phyloP scores from a whole-genome alignment of 1,140 invertebrate genomes.

The Oryctes rhinoceros region DNA sequence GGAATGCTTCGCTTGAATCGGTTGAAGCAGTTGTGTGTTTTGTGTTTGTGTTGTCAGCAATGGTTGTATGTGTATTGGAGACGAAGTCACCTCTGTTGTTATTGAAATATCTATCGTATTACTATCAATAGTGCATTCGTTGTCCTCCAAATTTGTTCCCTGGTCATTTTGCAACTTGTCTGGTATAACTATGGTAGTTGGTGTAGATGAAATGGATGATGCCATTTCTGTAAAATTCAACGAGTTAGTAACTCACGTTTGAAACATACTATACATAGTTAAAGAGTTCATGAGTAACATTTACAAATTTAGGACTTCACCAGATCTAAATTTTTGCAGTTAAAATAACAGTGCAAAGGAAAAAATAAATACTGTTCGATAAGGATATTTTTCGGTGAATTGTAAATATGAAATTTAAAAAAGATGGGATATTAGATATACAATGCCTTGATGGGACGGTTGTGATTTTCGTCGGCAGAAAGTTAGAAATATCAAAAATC shows the following conservation, averaged over 20 bases:
- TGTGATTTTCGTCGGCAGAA: slow-evolving; percentile 45
- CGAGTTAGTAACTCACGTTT: slow-evolving; percentile 35
- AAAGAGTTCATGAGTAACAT: slow-evolving; percentile 20
- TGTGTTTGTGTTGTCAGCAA: slow-evolving; percentile 44
- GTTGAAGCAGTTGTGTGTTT: slow-evolving; percentile 40
- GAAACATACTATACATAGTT: slow-evolving; percentile 37
- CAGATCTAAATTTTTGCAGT: not conserved
- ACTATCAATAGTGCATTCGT: slow-evolving; percentile 48
- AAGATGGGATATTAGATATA: slow-evolving; percentile 23
- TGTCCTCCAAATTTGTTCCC: slow-evolving; percentile 31
- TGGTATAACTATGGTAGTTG: slow-evolving; percentile 12
- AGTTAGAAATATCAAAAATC: slow-evolving; percentile 44
- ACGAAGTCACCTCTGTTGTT: slow-evolving; percentile 42
- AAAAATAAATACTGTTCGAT: slow-evolving; percentile 5
- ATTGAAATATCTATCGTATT: slow-evolving; percentile 52
- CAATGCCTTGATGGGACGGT: slow-evolving; percentile 50
- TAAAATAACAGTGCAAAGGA: not conserved
- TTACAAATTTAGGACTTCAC: slow-evolving; percentile 16
- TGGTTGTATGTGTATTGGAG: slow-evolving; percentile 44
- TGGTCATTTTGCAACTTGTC: slow-evolving; percentile 30
- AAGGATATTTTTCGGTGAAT: not conserved
- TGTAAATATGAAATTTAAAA: slow-evolving; percentile 37
- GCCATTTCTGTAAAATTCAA: slow-evolving; percentile 54
- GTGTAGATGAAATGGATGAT: slow-evolving; percentile 45
- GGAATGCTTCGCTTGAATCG: slow-evolving; percentile 44